A percentile compares a stretch with the other conserved stretches of the same genome.
These are phyloP conservation scores for Brachymystax lenok DNA, from an alignment of 2,797 vertebrate species.

Conservation along the genomic window DNA sequence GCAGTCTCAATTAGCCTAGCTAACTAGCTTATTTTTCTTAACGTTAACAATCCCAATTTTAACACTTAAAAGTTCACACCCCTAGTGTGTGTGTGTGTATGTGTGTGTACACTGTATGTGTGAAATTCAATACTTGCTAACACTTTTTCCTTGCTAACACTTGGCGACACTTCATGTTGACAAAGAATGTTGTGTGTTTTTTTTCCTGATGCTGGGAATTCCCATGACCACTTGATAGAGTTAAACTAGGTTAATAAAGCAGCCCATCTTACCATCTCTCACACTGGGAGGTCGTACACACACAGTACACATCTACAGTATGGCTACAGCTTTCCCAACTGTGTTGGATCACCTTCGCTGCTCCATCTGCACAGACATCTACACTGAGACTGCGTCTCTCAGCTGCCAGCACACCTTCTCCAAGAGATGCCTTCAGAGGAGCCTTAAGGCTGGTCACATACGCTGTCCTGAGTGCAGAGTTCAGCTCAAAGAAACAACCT, in stretches of 20 bases:
- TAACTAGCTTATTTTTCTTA: too few species aligned
- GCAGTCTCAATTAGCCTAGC: too few species aligned
- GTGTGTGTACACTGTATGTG: too few species aligned
- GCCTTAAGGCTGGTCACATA: slow-evolving; percentile 13
- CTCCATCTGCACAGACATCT: slow-evolving; percentile 11
- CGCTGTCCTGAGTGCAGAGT: slow-evolving; percentile 11
- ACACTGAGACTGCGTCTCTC: slow-evolving; percentile 13
- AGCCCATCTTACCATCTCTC: not conserved
- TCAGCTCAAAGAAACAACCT: slow-evolving; percentile 23
- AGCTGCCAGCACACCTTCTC: slow-evolving; percentile 16
- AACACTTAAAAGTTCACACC: too few species aligned
- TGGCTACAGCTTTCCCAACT: not conserved
- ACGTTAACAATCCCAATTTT: too few species aligned
- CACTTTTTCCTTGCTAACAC: too few species aligned
- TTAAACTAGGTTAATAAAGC: not conserved
- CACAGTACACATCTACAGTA: not conserved
- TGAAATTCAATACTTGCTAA: too few species aligned
- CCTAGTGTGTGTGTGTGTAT: too few species aligned
- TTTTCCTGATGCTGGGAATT: not conserved
- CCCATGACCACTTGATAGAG: not conserved
- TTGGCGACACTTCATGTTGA: too few species aligned
- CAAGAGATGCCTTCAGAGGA: slow-evolving; percentile 10
- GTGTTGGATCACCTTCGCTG: not conserved
- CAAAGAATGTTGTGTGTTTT: too few species aligned
- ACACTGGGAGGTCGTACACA: too few species aligned